A percentile compares a stretch with the other conserved stretches of the same genome.
These are phyloP conservation scores for Dinothrombium tinctorium DNA, from an alignment of 1,140 invertebrate genomes.

Conservation along the genomic window DNA sequence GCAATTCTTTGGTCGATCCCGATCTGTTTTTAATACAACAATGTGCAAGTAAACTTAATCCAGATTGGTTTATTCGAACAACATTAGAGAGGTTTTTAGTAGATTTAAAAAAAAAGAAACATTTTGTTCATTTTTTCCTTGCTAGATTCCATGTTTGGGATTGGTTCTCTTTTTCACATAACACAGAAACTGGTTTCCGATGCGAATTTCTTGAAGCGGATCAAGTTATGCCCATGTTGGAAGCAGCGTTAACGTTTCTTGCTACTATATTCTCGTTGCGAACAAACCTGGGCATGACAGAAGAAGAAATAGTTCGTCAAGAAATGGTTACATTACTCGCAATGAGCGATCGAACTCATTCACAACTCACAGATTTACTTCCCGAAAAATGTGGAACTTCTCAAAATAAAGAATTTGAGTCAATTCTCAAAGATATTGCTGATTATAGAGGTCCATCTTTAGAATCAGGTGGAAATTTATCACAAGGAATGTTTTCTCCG, in stretches of 20 bases:
- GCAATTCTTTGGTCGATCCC: slow-evolving; percentile 91
- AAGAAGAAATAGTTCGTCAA: slow-evolving; percentile 44
- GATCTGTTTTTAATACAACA: slow-evolving; percentile 82
- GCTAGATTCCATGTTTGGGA: slow-evolving; percentile 25
- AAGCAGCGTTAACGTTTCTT: slow-evolving; percentile 70
- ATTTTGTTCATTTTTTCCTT: slow-evolving; percentile 17
- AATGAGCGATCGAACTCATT: slow-evolving; percentile 81
- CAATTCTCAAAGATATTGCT: slow-evolving; percentile 29
- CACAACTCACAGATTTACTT: slow-evolving; percentile 77
- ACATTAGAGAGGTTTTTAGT: slow-evolving; percentile 70
- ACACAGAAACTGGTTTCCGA: slow-evolving; percentile 16
- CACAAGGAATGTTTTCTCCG: slow-evolving; percentile 81
- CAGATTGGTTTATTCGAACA: slow-evolving; percentile 58
- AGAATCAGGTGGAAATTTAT: slow-evolving; percentile 50
- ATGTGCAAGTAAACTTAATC: slow-evolving; percentile 60
- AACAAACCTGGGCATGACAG: slow-evolving; percentile 60
- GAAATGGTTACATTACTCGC: slow-evolving; percentile 81
- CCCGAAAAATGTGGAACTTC: slow-evolving; percentile 76
- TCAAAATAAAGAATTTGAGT: slow-evolving; percentile 56
- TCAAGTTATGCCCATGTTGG: slow-evolving; percentile 55
- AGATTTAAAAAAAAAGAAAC: slow-evolving; percentile 12
- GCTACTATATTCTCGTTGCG: slow-evolving; percentile 66
- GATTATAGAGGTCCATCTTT: slow-evolving; percentile 51
- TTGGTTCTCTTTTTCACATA: slow-evolving; percentile 42
- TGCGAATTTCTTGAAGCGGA: slow-evolving; percentile 35